Conservation (phyloP, 2,888 invertebrate species). For the Athalia cordata region DNA sequence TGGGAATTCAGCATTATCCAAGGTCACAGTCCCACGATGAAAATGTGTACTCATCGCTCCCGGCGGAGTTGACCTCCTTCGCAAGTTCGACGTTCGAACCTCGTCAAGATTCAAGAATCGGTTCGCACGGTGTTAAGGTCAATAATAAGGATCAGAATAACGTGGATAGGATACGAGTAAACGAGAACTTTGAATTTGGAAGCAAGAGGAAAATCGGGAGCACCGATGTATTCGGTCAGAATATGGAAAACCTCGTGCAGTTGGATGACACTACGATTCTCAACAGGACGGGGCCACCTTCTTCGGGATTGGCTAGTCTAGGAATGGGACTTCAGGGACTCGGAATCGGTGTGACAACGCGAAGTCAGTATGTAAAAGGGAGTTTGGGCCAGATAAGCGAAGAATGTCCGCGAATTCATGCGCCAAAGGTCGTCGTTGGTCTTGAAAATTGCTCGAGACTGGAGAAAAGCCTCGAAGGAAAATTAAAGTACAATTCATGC, state of each 20-base stretch:
- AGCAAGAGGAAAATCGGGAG: conserved; percentile 64
- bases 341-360: conserved; percentile 3
- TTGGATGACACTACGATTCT: conserved; percentile 67
- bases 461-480: conserved; percentile 51
- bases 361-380: conserved; percentile 25
- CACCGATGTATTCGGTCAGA: conserved; percentile 71
- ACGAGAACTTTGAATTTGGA: conserved; percentile 66
- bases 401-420: conserved; percentile 46
- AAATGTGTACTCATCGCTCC: conserved; percentile 64
- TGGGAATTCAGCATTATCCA: conserved; percentile 67
- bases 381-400: conserved; percentile 35
- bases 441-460: conserved; percentile 52
- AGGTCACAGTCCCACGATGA: conserved; percentile 64
- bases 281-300: conserved; percentile 47
- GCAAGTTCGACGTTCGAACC: conserved; percentile 67
- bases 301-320: conserved; percentile 62
- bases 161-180: conserved; percentile 58
- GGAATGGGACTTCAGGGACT: conserved; percentile 50
- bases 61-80: conserved; percentile 66
- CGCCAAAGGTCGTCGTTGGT: conserved; percentile 46
- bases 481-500: conserved; percentile 46
- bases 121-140: conserved; percentile 19
- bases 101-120: conserved; percentile 49
- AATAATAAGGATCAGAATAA: conserved; percentile 31
- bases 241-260: conserved; percentile 69